Base-by-base conservation (phyloP, 2,113 vertebrate genomes). In the Monarcha castaneiventris region DNA sequence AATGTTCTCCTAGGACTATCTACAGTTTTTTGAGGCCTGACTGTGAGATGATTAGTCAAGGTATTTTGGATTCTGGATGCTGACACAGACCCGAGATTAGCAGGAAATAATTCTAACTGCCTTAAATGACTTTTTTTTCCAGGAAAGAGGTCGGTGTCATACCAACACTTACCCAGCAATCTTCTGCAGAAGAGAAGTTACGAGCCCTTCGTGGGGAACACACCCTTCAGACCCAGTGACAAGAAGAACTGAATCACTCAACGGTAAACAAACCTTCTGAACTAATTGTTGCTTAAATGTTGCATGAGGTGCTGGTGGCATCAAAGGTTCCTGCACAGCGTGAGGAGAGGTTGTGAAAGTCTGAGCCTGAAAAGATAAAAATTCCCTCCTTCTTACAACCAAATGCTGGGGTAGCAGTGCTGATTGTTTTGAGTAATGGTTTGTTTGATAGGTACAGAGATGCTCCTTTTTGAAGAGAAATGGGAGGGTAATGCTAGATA, bases 71-170 rank as follows among this genome's bases (percentile, higher is more conserved):
- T 44, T 76, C 37, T 83, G 54, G n/a, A 44, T 71, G 51, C 25
- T 90, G 35, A 30, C 0, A 1, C 37, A 44, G 27, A 61, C 15
- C 13, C 68, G 78, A 63, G 9, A 30, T 33, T 10, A 79, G n/a
- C 62, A 91, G 63, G 63, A 51, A 66, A 35, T 74, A 46, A 89
- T 32, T 33, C 44, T 86, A 62, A 84, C 51, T 44, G 32, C 15
- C 84, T 37, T 54, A 25, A 63, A 66, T 77, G 41, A 29, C 16
- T 84, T 51, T 22, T 22, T 29, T 48, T 49, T 18, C 32, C 95
- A 99, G 99, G 98, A 52, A 98, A 98, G 95, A 98, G 98, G 94
- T 95, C 98, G 7, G 95, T 98, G 93, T 98, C 98, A 0, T 99
- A 98, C 95, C 98, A 97, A 90, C 98, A 97, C 80, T 95, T 98